Percentiles rank a stretch among this genome's conserved stretches.
Evolutionary conservation across 2,888 invertebrate genomes (phyloP).

Genomic region (Hofmannophila pseudospretella): DNA sequence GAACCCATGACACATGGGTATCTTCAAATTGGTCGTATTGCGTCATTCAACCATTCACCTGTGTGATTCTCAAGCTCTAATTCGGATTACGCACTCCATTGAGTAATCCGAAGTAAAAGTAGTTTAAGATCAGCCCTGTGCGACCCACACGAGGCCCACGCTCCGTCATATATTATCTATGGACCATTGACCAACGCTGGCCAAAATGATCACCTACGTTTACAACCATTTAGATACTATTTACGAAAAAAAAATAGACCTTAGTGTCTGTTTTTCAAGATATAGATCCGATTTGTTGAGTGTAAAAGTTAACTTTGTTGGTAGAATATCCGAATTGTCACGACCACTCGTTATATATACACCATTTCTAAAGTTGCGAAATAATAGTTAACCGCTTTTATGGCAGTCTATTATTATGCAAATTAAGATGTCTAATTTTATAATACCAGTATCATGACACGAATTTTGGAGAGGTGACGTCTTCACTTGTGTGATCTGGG

Average conservation of each 20-base stretch:
- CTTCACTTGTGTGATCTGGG: too few species aligned
- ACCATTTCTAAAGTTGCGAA: constrained; percentile 19
- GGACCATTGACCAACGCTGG: constrained; percentile 57
- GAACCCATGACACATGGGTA: too few species aligned
- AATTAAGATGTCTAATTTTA: constrained; percentile 15
- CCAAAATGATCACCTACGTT: constrained; percentile 59
- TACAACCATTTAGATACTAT: background rate
- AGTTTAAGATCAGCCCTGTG: constrained; percentile 22
- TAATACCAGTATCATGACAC: background rate
- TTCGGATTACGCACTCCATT: constrained; percentile 12
- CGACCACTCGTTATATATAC: constrained; percentile 17
- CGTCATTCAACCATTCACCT: background rate
- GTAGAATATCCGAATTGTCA: background rate
- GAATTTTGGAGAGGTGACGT: background rate
- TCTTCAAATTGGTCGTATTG: too few species aligned
- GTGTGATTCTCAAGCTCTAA: background rate
- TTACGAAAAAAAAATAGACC: background rate
- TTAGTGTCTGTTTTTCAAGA: background rate
- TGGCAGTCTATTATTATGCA: constrained; percentile 22
- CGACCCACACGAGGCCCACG: constrained; percentile 43
- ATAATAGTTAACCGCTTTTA: constrained; percentile 16
- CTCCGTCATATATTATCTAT: constrained; percentile 28
- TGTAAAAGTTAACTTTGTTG: constrained; percentile 1
- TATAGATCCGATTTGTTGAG: background rate
- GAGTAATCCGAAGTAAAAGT: constrained; percentile 34